Conservation (phyloP, 2,888 invertebrate genomes). For the Xiphydria camelus region DNA sequence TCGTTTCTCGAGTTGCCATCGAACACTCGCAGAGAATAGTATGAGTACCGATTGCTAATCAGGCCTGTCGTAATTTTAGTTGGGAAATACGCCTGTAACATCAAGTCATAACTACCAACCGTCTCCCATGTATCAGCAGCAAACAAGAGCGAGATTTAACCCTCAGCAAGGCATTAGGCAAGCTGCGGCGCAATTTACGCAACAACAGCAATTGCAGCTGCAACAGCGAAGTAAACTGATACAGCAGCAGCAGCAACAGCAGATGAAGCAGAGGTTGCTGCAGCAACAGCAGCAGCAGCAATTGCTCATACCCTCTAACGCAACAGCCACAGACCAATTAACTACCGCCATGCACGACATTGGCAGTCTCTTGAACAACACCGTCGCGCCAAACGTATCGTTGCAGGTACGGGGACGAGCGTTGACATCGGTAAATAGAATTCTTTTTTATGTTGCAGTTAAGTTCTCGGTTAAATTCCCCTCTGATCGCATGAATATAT, state of each 20-base stretch:
- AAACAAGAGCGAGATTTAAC: constrained; percentile 47
- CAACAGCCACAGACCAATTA: constrained; percentile 65
- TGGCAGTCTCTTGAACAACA: constrained; percentile 81
- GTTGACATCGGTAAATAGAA: not conserved
- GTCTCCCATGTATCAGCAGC: constrained; percentile 56
- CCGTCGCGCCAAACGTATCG: constrained; percentile 88
- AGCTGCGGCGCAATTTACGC: constrained; percentile 41
- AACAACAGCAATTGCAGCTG: constrained; percentile 57
- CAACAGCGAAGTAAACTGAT: constrained; percentile 56
- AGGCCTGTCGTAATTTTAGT: constrained; percentile 27
- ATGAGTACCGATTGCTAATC: not conserved
- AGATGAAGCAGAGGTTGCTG: constrained; percentile 69
- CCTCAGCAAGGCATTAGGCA: constrained; percentile 48
- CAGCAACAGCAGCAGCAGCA: constrained; percentile 82
- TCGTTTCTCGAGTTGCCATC: no score
- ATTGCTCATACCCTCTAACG: constrained; percentile 78
- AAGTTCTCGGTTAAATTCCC: no score
- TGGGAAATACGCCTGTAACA: constrained; percentile 52
- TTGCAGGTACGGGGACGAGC: constrained; percentile 62
- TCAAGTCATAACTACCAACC: constrained; percentile 56
- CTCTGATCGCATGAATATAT: no score
- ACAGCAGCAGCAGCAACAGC: constrained; percentile 60
- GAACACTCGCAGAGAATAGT: no score
- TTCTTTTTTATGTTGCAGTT: not conserved
- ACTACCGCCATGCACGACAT: constrained; percentile 69